Evolutionary conservation across 2,797 vertebrate species (phyloP), one percentile per base, ranked within the genome.

Genomic region (Ibycter americanus): DNA sequence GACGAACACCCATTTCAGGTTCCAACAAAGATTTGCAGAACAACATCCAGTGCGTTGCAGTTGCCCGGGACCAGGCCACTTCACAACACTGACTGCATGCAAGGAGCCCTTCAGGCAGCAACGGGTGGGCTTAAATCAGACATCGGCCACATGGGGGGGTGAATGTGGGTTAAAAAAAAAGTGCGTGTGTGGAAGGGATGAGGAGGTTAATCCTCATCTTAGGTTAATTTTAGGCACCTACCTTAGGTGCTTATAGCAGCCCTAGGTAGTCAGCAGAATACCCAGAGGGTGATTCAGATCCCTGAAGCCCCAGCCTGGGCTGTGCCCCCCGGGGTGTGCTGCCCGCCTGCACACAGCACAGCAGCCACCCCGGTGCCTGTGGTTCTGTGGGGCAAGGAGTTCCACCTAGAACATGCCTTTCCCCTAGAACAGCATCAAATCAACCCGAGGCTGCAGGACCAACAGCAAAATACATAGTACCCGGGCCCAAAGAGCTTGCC

Each of bases 361-460:
- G 8, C 16, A 61, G 15, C 20, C 32, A 76, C 27, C 34, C 55
- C 6, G 14, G 8, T 55, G n/a, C 22, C 73, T 0, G 0, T 3
- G 1, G 17, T 58, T 54, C 70, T 87, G 22, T 62, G 83, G 80
- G 58, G 18, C 4, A 5, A 86, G 49, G 18, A 67, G 9, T 11
- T 79, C 52, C 31, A 55, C 2, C 42, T 19, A 44, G 42, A 44
- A 44, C 42, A 44, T 18, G 42, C 42, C 17, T 17, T 44, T 44
- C 10, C 34, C 54, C n/a, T 27, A 46, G 7, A 67, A 87, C 23
- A 31, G 23, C 19, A 47, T 26, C 42, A 15, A 6, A 20, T 79
- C 51, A 80, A 89, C 84, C 25, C 4, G 19, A 80, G 42, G 42
- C 55, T 87, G 19, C 26, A 66, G 46, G 36, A 46, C 32, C 31